phyloP scores from a whole-genome alignment of 64 coral and sea anemone genomes.

The Platygyra sinensis region DNA sequence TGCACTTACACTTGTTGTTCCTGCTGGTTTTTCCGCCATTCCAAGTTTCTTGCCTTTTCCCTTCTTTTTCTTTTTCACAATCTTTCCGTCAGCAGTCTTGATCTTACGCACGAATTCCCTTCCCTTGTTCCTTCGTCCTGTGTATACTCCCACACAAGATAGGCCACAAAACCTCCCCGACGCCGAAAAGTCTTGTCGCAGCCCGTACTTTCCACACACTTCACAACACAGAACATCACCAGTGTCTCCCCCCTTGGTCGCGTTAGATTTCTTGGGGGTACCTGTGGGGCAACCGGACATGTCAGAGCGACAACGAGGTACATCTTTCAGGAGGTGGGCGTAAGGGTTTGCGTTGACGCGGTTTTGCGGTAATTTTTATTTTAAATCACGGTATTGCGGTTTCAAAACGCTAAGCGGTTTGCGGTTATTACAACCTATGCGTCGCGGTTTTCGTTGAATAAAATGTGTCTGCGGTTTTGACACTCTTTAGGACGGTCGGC shows the following conservation, averaged over 20 bases:
- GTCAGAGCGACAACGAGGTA: not conserved
- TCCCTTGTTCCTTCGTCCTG: slow-evolving; percentile 90
- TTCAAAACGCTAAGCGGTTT: no score
- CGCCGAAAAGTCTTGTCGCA: slow-evolving; percentile 82
- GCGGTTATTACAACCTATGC: no score
- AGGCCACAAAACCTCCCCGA: slow-evolving; percentile 92
- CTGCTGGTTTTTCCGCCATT: slow-evolving; percentile 15
- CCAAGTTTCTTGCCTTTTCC: slow-evolving; percentile 72
- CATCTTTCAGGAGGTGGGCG: no score
- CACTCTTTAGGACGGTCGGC: no score
- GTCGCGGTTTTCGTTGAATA: no score
- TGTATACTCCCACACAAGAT: slow-evolving; percentile 95
- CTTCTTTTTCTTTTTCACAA: slow-evolving; percentile 96
- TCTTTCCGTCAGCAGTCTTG: slow-evolving; percentile 92
- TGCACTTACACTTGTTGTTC: slow-evolving; percentile 9
- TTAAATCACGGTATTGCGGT: no score
- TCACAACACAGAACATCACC: slow-evolving; percentile 86
- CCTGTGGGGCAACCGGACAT: not conserved
- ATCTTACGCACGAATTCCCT: slow-evolving; percentile 89
- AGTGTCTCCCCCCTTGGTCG: slow-evolving; percentile 33
- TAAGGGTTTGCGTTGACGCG: no score
- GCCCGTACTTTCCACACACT: slow-evolving; percentile 95
- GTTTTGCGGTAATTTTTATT: no score
- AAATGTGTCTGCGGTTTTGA: no score
- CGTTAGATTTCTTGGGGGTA: slow-evolving; percentile 17